A percentile compares a stretch with the other conserved stretches of the same genome.
Evolutionary conservation across 2,888 invertebrate genomes (phyloP).

Genomic region (Dysmachus trigonus): DNA sequence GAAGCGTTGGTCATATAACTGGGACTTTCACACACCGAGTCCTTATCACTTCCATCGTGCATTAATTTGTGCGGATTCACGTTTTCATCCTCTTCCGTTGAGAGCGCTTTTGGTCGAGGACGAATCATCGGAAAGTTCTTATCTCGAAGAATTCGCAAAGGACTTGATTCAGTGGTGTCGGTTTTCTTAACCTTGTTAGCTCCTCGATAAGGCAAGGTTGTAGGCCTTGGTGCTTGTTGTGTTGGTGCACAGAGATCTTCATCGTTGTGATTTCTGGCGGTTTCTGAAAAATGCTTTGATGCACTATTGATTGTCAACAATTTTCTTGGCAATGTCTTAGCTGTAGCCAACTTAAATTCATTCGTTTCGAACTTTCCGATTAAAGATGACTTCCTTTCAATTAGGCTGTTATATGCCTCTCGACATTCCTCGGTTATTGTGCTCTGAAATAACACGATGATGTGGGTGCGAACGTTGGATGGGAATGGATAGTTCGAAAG

Average conservation of each 20-base stretch:
- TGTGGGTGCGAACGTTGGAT: slow-evolving; percentile 16
- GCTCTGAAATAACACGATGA: slow-evolving; percentile 68
- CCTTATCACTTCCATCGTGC: slow-evolving; percentile 50
- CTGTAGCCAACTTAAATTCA: slow-evolving; percentile 58
- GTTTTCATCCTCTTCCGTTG: slow-evolving; percentile 50
- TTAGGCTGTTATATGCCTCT: slow-evolving; percentile 90
- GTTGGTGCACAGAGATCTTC: slow-evolving; percentile 52
- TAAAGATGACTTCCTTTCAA: slow-evolving; percentile 73
- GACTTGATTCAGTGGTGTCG: slow-evolving; percentile 49
- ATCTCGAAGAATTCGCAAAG: slow-evolving; percentile 51
- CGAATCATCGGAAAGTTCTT: slow-evolving; percentile 51
- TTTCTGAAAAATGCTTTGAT: neutral
- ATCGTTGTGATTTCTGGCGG: neutral
- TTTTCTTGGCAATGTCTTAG: slow-evolving; percentile 60
- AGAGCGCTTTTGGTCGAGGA: slow-evolving; percentile 43
- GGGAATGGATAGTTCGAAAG: slow-evolving; percentile 48
- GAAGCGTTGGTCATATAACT: slow-evolving; percentile 61
- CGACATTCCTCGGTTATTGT: slow-evolving; percentile 89
- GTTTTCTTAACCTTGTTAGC: slow-evolving; percentile 29
- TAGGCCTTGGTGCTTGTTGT: slow-evolving; percentile 60
- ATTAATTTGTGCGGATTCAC: slow-evolving; percentile 42
- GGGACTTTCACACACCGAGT: slow-evolving; percentile 61
- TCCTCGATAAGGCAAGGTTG: slow-evolving; percentile 62
- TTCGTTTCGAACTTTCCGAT: slow-evolving; percentile 59
- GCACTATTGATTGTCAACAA: slow-evolving; percentile 16